These are phyloP conservation scores for Ornithoptera alexandrae DNA, from an alignment of 2,888 invertebrate species.

Conservation along the genomic window DNA sequence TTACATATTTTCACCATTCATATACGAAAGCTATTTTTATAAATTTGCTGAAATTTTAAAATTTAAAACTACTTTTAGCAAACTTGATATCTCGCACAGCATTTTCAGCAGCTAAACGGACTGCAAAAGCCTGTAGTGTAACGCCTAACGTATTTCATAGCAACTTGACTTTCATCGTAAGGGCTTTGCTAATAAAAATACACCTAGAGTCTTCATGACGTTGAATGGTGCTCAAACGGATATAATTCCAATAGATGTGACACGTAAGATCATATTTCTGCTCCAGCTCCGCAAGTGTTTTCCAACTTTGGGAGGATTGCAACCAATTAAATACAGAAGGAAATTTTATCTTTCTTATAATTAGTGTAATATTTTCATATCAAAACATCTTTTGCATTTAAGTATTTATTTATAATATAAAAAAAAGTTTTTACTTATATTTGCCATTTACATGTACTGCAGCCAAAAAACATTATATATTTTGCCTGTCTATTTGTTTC, in stretches of 20 bases:
- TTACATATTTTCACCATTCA: too few relatives aligned
- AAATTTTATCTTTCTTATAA: too few relatives aligned
- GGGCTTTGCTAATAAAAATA: slow-evolving; percentile 74
- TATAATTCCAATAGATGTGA: slow-evolving; percentile 27
- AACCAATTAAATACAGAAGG: too few relatives aligned
- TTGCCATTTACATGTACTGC: too few relatives aligned
- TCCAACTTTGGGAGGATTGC: too few relatives aligned
- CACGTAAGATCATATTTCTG: neutral
- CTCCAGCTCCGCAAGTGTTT: too few relatives aligned
- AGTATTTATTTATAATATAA: too few relatives aligned
- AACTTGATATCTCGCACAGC: neutral
- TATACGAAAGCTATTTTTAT: neutral
- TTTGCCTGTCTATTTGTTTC: too few relatives aligned
- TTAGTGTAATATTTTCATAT: too few relatives aligned
- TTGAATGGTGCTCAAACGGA: slow-evolving; percentile 15
- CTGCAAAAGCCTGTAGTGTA: slow-evolving; percentile 32
- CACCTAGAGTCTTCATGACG: slow-evolving; percentile 48
- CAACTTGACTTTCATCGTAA: slow-evolving; percentile 49
- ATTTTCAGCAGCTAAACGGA: neutral
- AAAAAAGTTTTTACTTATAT: too few relatives aligned
- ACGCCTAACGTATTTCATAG: slow-evolving; percentile 51
- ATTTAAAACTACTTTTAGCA: neutral
- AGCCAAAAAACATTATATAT: too few relatives aligned
- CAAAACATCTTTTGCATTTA: too few relatives aligned
- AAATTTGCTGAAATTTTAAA: neutral